Evolutionary conservation across 2,113 vertebrate species (phyloP).

Genomic region (Azemiops feae): DNA sequence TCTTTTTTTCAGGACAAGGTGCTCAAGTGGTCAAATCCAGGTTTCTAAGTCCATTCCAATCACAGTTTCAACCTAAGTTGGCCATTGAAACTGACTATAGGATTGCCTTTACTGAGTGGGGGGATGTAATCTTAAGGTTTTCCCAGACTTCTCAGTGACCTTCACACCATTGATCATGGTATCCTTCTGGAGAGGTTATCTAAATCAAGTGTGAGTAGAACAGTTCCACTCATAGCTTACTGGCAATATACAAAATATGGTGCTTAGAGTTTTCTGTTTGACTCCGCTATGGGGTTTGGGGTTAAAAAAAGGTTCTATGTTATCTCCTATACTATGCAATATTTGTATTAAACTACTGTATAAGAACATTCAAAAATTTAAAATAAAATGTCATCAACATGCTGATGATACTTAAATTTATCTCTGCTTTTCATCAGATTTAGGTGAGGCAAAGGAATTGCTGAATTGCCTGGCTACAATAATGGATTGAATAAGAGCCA

Average conservation of each 20-base stretch:
- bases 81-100: not conserved
- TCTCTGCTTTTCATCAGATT: not conserved
- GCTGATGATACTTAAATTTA: not conserved
- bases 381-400: not conserved
- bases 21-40: not conserved
- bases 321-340: not conserved
- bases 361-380: not conserved
- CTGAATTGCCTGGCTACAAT: not conserved
- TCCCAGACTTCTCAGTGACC: not conserved
- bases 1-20: not conserved
- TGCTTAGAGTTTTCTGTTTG: not conserved
- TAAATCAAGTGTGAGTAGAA: not conserved
- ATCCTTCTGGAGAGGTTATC: not conserved
- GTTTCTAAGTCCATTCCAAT: not conserved
- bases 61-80: not conserved
- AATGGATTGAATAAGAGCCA: not conserved
- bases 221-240: not conserved
- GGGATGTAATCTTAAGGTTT: not conserved
- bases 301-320: not conserved
- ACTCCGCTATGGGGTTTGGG: not conserved
- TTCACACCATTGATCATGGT: not conserved
- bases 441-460: not conserved
- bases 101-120: not conserved
- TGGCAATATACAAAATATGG: not conserved
- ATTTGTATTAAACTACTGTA: not conserved